phyloP scores from a whole-genome alignment of 1,140 invertebrate species.

The Colletes gigas region DNA sequence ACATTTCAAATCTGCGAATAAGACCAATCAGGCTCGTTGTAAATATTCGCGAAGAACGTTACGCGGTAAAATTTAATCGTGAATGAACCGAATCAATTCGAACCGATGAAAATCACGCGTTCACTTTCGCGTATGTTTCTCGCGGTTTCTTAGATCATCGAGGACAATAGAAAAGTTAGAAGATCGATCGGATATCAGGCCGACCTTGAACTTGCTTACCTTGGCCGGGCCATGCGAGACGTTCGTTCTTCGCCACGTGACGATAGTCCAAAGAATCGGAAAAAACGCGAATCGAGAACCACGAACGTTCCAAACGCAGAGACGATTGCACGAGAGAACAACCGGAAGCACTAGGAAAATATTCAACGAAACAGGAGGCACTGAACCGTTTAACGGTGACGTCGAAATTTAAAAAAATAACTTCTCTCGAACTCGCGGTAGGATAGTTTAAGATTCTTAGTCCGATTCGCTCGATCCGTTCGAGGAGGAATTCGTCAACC shows the following conservation, averaged over 20 bases:
- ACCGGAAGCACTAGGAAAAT: slow-evolving; percentile 8
- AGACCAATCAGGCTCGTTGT: no score
- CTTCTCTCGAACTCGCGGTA: not conserved
- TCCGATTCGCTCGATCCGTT: no score
- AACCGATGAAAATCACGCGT: no score
- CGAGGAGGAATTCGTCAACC: not conserved
- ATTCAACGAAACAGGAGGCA: slow-evolving; percentile 33
- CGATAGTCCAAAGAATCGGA: slow-evolving; percentile 1
- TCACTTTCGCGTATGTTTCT: no score
- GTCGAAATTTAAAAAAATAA: not conserved
- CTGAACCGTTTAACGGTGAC: slow-evolving; percentile 12
- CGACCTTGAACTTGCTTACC: slow-evolving; percentile 44
- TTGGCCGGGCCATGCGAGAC: slow-evolving; percentile 58
- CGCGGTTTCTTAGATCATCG: not conserved
- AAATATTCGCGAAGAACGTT: no score
- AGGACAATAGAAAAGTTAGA: not conserved
- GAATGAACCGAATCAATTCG: no score
- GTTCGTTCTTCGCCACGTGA: slow-evolving; percentile 57
- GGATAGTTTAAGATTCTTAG: not conserved
- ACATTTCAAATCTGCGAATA: no score
- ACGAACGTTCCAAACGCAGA: not conserved
- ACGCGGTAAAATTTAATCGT: no score
- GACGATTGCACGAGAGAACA: slow-evolving; percentile 18
- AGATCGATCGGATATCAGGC: not conserved
- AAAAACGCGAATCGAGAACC: slow-evolving; percentile 1